Evolutionary conservation across 2,113 vertebrate genomes (phyloP).

Genomic region (Chaetops frenatus): DNA sequence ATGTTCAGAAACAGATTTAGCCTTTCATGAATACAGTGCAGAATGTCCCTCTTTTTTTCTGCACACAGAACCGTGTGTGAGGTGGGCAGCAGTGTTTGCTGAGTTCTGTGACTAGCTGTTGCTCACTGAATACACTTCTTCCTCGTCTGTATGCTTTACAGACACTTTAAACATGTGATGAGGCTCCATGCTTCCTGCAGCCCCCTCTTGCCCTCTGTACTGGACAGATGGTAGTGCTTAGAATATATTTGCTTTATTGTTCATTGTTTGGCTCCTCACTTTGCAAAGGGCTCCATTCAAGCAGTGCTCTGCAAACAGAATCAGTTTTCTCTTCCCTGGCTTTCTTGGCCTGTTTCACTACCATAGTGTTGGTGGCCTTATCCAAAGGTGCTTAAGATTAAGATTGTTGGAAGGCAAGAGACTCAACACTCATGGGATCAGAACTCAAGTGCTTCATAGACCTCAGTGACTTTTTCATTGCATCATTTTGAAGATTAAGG

Average conservation of each 20-base stretch:
- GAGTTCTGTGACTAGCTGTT: not conserved
- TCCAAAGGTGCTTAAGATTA: not conserved
- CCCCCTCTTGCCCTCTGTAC: not conserved
- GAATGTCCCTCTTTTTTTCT: not conserved
- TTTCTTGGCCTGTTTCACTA: not conserved
- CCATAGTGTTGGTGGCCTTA: not conserved
- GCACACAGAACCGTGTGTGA: not conserved
- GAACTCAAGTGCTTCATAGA: not conserved
- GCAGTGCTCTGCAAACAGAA: not conserved
- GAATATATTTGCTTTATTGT: not conserved
- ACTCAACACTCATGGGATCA: not conserved
- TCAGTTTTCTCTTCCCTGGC: not conserved
- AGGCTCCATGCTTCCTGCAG: not conserved
- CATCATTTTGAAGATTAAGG: not conserved
- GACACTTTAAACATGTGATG: not conserved
- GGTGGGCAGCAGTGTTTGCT: not conserved
- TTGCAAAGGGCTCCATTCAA: not conserved
- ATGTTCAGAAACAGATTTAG: not conserved
- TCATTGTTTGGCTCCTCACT: not conserved
- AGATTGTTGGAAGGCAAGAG: not conserved
- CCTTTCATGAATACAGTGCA: not conserved
- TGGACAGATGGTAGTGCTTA: not conserved
- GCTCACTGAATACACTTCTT: not conserved
- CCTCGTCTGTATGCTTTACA: not conserved
- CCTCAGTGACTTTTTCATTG: not conserved